Conservation (phyloP, 2,797 vertebrate genomes). For the Alfaro cultratus region DNA sequence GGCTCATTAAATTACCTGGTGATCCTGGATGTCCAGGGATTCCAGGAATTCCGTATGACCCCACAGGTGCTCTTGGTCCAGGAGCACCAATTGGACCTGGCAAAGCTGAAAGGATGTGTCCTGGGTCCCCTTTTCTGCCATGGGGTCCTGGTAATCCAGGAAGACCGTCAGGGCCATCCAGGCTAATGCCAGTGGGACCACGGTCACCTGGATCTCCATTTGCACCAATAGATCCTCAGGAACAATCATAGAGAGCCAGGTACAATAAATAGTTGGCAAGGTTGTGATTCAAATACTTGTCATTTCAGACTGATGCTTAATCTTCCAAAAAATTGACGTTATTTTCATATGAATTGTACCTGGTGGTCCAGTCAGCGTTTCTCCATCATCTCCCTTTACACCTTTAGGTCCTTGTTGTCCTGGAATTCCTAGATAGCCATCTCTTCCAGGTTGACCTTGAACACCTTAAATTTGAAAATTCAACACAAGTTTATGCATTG, state of each 20-base stretch:
- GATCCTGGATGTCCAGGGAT: conserved; percentile 52
- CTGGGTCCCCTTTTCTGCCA: conserved; percentile 61
- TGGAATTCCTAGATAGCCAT: conserved; percentile 26
- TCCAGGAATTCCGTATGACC: conserved; percentile 52
- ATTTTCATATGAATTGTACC: conserved; percentile 42
- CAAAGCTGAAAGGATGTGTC: conserved; percentile 30
- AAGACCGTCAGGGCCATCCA: conserved; percentile 57
- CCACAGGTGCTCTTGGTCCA: conserved; percentile 39
- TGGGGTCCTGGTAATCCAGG: conserved; percentile 50
- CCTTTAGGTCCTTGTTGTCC: conserved; percentile 64
- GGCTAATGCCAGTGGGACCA: conserved; percentile 44
- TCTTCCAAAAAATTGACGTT: conserved; percentile 3
- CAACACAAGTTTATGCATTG: not conserved
- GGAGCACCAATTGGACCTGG: conserved; percentile 48
- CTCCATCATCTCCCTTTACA: conserved; percentile 59
- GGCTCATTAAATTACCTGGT: conserved; percentile 39
- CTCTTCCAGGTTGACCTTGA: conserved; percentile 56
- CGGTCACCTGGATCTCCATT: conserved; percentile 64
- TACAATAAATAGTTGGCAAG: not conserved
- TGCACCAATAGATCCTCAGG: conserved; percentile 61
- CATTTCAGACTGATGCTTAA: not conserved
- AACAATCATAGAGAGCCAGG: conserved; percentile 13
- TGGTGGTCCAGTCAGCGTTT: conserved; percentile 31
- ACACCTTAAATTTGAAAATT: conserved; percentile 33
- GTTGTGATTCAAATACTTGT: not conserved